These are phyloP conservation scores for Ceratoteleas bidentatus DNA, from an alignment of 1,140 invertebrate species.

Conservation along the genomic window DNA sequence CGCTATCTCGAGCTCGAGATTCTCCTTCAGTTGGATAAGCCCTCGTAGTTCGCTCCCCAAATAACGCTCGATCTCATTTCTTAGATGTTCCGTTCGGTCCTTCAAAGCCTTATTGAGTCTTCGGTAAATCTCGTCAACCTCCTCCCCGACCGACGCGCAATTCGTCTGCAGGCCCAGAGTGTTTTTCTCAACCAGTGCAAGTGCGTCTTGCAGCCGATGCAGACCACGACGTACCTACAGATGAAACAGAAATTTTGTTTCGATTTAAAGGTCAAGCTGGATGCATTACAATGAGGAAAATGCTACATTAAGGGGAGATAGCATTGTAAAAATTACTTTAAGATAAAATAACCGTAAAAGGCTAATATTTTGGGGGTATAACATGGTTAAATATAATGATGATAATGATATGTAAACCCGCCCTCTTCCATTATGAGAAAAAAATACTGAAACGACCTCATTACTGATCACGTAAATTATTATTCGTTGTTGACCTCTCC, in stretches of 20 bases:
- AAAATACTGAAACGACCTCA: too few species aligned
- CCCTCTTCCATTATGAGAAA: too few species aligned
- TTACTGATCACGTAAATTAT: too few species aligned
- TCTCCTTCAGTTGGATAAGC: conserved; percentile 93
- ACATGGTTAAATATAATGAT: too few species aligned
- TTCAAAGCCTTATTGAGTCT: conserved; percentile 94
- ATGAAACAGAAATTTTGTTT: not conserved
- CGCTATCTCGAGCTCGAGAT: conserved; percentile 94
- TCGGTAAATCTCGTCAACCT: conserved; percentile 95
- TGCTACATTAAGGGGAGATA: too few species aligned
- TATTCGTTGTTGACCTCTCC: too few species aligned
- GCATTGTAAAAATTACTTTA: too few species aligned
- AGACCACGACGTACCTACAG: conserved; percentile 88
- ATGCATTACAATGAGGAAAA: too few species aligned
- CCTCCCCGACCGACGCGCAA: conserved; percentile 91
- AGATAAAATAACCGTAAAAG: too few species aligned
- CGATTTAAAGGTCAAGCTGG: too few species aligned
- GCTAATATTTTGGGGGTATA: too few species aligned
- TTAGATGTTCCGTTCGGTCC: conserved; percentile 93
- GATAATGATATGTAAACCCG: too few species aligned
- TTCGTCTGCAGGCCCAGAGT: conserved; percentile 91
- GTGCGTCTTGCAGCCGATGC: conserved; percentile 92
- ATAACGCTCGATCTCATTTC: conserved; percentile 94
- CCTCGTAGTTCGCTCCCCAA: conserved; percentile 89
- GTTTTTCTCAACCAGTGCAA: conserved; percentile 92